phyloP scores from a whole-genome alignment of 2,113 vertebrate species.

The Ramphastos sulfuratus region DNA sequence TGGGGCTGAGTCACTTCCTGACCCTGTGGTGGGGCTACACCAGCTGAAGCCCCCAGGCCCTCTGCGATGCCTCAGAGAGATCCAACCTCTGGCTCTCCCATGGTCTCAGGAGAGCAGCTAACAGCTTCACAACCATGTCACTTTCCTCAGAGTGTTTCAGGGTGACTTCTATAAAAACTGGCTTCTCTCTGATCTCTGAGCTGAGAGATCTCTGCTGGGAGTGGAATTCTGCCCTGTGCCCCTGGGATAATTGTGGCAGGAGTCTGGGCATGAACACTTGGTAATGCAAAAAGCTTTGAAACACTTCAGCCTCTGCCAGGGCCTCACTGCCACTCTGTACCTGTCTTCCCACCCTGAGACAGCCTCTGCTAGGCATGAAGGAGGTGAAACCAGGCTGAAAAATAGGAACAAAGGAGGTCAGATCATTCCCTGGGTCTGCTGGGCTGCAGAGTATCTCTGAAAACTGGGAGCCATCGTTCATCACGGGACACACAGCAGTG shows the following conservation, averaged over 20 bases:
- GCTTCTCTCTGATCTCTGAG: not conserved
- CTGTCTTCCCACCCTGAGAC: not conserved
- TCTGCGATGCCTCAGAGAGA: accelerated
- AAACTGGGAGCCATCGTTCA: not conserved
- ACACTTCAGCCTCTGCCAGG: not conserved
- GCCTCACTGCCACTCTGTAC: not conserved
- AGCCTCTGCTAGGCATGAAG: not conserved
- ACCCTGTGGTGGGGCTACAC: not conserved
- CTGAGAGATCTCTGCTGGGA: not conserved
- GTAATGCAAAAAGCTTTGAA: not conserved
- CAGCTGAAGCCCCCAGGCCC: not conserved
- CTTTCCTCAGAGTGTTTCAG: not conserved
- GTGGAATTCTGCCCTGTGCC: accelerated
- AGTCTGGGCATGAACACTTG: not conserved
- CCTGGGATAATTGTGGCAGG: not conserved
- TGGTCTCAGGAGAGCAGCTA: not conserved
- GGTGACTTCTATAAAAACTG: not conserved
- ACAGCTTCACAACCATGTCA: accelerated
- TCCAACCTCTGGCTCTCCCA: accelerated
- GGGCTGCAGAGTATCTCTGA: not conserved
- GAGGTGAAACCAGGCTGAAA: not conserved
- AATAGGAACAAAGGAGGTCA: not conserved
- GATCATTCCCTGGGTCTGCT: not conserved
- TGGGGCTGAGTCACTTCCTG: not conserved
- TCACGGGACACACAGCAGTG: accelerated